Percentiles rank a stretch among this genome's conserved stretches.
Evolutionary conservation across 30 jellyfish, hydroid and myxozoan genomes (phyloP).

Genomic region (Pelagia noctiluca): DNA sequence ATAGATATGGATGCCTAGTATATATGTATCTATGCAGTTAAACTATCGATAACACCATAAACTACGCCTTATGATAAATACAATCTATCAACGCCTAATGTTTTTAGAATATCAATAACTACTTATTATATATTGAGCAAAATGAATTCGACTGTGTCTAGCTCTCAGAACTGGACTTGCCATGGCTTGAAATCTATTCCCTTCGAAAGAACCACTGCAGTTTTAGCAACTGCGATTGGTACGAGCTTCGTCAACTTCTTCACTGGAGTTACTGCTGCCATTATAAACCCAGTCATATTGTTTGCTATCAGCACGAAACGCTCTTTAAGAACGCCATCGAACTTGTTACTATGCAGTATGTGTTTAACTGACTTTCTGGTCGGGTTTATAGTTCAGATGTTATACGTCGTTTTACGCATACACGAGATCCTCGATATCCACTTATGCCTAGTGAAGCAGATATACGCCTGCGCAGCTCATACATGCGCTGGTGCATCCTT

Average conservation of each 20-base stretch:
- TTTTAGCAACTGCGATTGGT: neutral
- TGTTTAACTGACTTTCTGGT: conserved; percentile 36
- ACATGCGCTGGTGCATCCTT: conserved; percentile 48
- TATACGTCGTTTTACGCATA: conserved; percentile 17
- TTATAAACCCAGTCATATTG: conserved; percentile 1
- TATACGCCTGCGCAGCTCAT: conserved; percentile 14
- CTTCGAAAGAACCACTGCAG: conserved; percentile 10
- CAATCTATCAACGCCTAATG: too few species aligned
- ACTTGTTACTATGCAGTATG: conserved; percentile 35
- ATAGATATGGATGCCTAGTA: too few species aligned
- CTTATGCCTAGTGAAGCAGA: conserved; percentile 10
- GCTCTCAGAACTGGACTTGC: neutral
- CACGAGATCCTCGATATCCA: conserved; percentile 21
- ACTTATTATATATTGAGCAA: neutral
- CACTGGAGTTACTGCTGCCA: conserved; percentile 13
- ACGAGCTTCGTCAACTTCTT: conserved; percentile 12
- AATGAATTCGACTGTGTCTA: neutral
- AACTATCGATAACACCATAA: too few species aligned
- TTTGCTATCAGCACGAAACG: neutral
- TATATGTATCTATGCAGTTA: too few species aligned
- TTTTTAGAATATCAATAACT: neutral
- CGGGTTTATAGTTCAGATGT: conserved; percentile 25
- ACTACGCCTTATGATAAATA: too few species aligned
- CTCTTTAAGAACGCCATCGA: conserved; percentile 26
- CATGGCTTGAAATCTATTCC: conserved; percentile 15